Evolutionary conservation across 2,113 vertebrate genomes (phyloP), one percentile per base, ranked within the genome.

Genomic region (Nipponia nippon): DNA sequence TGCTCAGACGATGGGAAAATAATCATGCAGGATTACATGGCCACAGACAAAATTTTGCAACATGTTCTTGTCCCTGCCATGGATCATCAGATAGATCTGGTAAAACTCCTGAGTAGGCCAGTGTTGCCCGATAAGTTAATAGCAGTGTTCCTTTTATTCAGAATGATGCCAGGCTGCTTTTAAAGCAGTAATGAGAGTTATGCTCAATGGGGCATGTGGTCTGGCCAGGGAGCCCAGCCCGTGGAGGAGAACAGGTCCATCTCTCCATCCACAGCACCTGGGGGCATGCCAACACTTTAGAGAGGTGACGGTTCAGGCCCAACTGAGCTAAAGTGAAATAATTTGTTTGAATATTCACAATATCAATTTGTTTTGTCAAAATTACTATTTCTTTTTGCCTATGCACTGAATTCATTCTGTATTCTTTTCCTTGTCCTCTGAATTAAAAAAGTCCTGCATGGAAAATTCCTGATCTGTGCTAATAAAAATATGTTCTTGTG

Each of bases 21-120:
- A 95, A 95, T 94, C 79, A 63, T 2, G 1, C 32, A 75, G 69
- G 88, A 94, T 96, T 96, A 92, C 85, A 58, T 2, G 36, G 59
- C 52, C 62, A 65, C 46, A 80, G 90, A 91, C 71, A 91, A 84
- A 93, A 96, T 93, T 96, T 90, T 93, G 83, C 85, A 94, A 87
- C 85, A 86, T 63, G 76, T 95, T 92, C 81, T 94, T 87, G 75
- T 77, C 32, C 78, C 50, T 66, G 65, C 36, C 36, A 29, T 77
- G 80, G 91, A 95, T 95, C 80, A 91, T 76, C 86, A 88, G 89
- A n/a, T 34, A 83, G 66, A 87, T 93, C 72, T 91, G 95, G 95
- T 94, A 90, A 95, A 87, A 78, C 34, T 89, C 55, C 7, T 42
- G 61, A 90, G 56, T 71, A 84, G 63, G 84, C 47, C 61, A 76